phyloP scores from a whole-genome alignment of 1,140 invertebrate genomes.

The Drosophila pallidifrons region DNA sequence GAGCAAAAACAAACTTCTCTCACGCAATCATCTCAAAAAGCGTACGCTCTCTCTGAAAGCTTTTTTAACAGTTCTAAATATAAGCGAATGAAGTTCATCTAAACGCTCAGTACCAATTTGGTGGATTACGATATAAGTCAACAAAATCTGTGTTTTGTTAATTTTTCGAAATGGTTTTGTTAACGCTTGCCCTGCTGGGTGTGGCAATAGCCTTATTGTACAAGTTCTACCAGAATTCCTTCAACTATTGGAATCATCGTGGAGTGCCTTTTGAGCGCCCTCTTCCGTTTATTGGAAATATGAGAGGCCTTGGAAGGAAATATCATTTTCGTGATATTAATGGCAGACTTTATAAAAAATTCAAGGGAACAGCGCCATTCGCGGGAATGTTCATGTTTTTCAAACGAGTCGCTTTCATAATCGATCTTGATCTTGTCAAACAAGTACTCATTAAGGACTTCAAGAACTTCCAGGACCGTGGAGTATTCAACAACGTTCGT shows the following conservation, averaged over 20 bases:
- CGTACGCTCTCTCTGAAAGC: background rate
- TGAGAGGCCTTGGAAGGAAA: conserved; percentile 49
- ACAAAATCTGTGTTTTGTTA: background rate
- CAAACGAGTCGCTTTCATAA: conserved; percentile 39
- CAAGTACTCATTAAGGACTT: conserved; percentile 86
- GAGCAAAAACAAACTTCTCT: background rate
- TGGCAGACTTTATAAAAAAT: conserved; percentile 66
- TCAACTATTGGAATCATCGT: conserved; percentile 83
- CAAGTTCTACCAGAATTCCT: conserved; percentile 42
- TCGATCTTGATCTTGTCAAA: conserved; percentile 73
- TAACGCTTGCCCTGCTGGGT: background rate
- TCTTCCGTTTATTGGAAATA: conserved; percentile 72
- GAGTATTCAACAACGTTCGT: conserved; percentile 84
- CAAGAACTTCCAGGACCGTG: conserved; percentile 86
- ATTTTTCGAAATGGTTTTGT: conserved; percentile 20
- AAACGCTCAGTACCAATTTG: conserved; percentile 9
- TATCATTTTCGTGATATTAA: conserved; percentile 61
- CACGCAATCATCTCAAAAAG: background rate
- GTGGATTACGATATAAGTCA: background rate
- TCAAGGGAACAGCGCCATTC: conserved; percentile 65
- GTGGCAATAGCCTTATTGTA: conserved; percentile 45
- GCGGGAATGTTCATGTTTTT: conserved; percentile 67
- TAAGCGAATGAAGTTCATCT: background rate
- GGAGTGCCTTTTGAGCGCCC: conserved; percentile 81
- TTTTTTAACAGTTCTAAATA: background rate